phyloP scores from a whole-genome alignment of 1,140 invertebrate genomes.

The Caenorhabditis remanei region DNA sequence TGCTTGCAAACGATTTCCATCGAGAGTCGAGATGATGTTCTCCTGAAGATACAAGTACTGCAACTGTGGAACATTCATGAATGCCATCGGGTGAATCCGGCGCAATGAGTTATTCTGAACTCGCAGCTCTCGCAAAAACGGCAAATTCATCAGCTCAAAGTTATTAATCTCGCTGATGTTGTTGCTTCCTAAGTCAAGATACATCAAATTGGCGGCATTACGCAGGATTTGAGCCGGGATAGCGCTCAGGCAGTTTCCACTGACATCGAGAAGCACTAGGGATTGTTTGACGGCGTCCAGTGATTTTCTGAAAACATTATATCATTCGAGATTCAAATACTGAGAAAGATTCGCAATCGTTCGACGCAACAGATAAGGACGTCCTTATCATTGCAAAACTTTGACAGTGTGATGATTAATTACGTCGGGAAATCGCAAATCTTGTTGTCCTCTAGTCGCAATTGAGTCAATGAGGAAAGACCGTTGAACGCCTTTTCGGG shows the following conservation, averaged over 20 bases:
- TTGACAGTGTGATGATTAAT: conserved; percentile 38
- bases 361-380: neutral
- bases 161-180: conserved; percentile 71
- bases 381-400: neutral
- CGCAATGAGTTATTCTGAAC: conserved; percentile 70
- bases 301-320: conserved; percentile 46
- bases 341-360: conserved; percentile 48
- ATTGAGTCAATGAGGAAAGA: conserved; percentile 67
- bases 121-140: conserved; percentile 72
- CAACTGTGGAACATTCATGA: conserved; percentile 76
- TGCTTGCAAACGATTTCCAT: conserved; percentile 60
- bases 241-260: conserved; percentile 66
- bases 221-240: conserved; percentile 73
- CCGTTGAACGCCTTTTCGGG: conserved; percentile 69
- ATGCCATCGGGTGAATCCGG: conserved; percentile 72
- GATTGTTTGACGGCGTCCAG: conserved; percentile 69
- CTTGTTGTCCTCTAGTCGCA: conserved; percentile 71
- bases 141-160: conserved; percentile 77
- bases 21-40: conserved; percentile 58
- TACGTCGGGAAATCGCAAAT: conserved; percentile 71
- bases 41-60: conserved; percentile 59
- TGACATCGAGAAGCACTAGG: conserved; percentile 73
- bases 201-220: conserved; percentile 68
- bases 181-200: conserved; percentile 72
- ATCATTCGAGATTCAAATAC: conserved; percentile 4